Evolutionary conservation across 2,113 vertebrate genomes (phyloP).

Genomic region (Rhinolophus sinicus): DNA sequence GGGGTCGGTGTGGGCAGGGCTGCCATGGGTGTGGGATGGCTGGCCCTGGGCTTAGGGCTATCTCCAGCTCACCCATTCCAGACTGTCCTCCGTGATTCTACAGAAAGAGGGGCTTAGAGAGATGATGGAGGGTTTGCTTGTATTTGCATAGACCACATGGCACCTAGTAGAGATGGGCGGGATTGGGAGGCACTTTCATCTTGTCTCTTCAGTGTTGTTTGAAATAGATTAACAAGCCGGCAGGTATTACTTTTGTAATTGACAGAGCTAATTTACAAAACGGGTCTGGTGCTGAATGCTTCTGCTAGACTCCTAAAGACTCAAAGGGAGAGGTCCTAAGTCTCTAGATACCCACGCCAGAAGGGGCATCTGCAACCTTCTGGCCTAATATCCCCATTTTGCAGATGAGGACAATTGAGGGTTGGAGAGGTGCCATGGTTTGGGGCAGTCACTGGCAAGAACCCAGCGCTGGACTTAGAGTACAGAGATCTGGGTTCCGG

Average conservation of each 20-base stretch:
- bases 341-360: neutral
- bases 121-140: neutral
- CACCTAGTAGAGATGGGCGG: neutral
- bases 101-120: neutral
- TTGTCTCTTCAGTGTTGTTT: neutral
- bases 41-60: neutral
- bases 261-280: neutral
- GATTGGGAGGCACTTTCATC: neutral
- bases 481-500: neutral
- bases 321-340: neutral
- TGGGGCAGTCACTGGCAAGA: neutral
- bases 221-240: slow-evolving; percentile 6
- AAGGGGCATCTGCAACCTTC: neutral
- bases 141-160: neutral
- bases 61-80: neutral
- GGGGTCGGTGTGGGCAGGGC: neutral
- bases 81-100: neutral
- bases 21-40: neutral
- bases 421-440: neutral
- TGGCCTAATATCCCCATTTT: neutral
- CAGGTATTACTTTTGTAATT: neutral
- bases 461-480: neutral
- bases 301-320: neutral
- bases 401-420: neutral
- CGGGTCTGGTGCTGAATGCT: neutral